phyloP scores from a whole-genome alignment of 1,140 invertebrate genomes.

The Antheraea mylitta region DNA sequence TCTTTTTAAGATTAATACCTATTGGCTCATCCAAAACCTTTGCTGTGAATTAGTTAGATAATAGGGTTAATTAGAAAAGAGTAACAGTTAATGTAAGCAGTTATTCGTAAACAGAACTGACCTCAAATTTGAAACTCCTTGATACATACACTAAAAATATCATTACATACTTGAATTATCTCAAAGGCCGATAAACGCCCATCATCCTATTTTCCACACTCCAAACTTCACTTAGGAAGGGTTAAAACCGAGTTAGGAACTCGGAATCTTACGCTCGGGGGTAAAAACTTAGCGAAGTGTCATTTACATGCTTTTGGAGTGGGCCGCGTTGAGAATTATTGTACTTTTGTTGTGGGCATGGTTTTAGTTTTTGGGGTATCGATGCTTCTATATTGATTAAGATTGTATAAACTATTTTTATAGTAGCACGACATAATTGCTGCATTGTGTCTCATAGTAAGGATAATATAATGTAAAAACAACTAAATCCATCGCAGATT shows the following conservation, averaged over 20 bases:
- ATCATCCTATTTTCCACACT: constrained; percentile 21
- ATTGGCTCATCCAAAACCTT: too few relatives aligned
- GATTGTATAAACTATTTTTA: too few relatives aligned
- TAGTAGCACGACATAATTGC: too few relatives aligned
- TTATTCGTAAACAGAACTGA: constrained; percentile 5
- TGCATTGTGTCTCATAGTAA: too few relatives aligned
- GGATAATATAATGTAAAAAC: too few relatives aligned
- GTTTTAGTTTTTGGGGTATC: neutral
- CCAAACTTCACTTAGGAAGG: constrained; percentile 20
- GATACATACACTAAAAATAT: constrained; percentile 7
- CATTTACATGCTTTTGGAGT: constrained; percentile 26
- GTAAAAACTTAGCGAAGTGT: constrained; percentile 24
- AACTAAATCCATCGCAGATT: too few relatives aligned
- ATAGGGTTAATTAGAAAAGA: too few relatives aligned
- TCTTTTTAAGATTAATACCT: too few relatives aligned
- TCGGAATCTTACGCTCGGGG: constrained; percentile 12
- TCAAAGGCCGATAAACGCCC: constrained; percentile 17
- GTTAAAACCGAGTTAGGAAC: constrained; percentile 22
- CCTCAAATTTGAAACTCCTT: neutral
- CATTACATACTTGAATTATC: constrained; percentile 18
- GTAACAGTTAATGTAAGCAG: neutral
- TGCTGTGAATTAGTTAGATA: too few relatives aligned
- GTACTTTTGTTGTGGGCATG: neutral
- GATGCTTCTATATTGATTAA: neutral
- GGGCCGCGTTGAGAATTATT: neutral